These are phyloP conservation scores for Atherix ibis DNA, from an alignment of 2,888 invertebrate genomes.

Conservation along the genomic window DNA sequence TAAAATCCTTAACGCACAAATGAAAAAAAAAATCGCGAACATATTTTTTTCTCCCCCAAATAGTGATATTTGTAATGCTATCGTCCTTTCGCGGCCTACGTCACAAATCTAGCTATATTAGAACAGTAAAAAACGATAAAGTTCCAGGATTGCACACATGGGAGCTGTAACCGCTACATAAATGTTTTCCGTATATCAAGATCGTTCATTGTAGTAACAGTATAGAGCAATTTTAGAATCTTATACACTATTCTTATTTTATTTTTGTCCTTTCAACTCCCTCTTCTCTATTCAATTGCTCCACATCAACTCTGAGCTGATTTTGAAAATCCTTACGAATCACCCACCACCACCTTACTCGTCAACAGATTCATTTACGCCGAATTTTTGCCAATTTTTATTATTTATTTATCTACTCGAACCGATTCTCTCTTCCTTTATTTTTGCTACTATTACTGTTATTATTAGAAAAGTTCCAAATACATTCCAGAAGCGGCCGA, in stretches of 20 bases:
- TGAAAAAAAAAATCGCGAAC: slow-evolving; percentile 10
- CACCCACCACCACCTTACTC: no score
- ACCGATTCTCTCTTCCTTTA: no score
- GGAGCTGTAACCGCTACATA: slow-evolving; percentile 31
- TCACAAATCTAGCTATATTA: slow-evolving; percentile 10
- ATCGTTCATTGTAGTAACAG: slow-evolving; percentile 12
- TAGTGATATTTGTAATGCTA: slow-evolving; percentile 2
- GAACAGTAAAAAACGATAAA: slow-evolving; percentile 11
- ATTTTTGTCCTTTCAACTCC: neutral
- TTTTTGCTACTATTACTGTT: no score
- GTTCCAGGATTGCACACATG: slow-evolving; percentile 29
- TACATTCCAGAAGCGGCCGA: no score
- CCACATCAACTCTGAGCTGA: no score
- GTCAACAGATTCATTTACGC: no score
- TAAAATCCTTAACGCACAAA: neutral
- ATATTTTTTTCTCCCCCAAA: slow-evolving; percentile 5
- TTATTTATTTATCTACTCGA: no score
- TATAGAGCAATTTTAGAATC: no score
- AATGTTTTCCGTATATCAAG: slow-evolving; percentile 13
- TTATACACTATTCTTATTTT: slow-evolving; percentile 1
- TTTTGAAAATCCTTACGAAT: no score
- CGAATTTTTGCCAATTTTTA: no score
- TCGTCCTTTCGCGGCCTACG: no score
- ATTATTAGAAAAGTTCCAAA: no score
- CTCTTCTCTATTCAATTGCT: neutral